phyloP scores from a whole-genome alignment of 2,113 vertebrate species.

The Pongo abelii region DNA sequence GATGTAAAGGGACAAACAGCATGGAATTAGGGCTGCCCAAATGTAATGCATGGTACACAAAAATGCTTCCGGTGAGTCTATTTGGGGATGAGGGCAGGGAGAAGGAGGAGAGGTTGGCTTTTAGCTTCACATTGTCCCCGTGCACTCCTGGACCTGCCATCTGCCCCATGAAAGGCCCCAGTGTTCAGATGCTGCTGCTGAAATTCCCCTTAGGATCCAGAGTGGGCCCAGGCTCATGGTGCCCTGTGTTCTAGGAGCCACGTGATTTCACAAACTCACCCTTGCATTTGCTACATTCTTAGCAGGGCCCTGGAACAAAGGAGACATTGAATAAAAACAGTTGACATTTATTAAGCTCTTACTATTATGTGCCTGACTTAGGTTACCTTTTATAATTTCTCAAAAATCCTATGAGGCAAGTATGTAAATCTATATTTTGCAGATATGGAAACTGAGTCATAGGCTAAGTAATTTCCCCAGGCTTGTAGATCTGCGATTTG shows the following conservation, averaged over 20 bases:
- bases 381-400: neutral
- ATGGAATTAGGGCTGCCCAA: neutral
- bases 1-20: neutral
- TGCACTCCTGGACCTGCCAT: neutral
- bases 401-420: neutral
- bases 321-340: neutral
- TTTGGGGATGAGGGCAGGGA: neutral
- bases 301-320: neutral
- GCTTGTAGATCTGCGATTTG: neutral
- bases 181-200: neutral
- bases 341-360: neutral
- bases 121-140: neutral
- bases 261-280: neutral
- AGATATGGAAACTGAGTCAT: neutral
- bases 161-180: neutral
- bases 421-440: neutral
- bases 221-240: too few species aligned
- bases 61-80: neutral
- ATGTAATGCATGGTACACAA: neutral
- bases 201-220: too few species aligned
- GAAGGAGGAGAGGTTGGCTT: neutral
- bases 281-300: neutral
- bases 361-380: neutral
- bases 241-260: neutral
- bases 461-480: neutral